phyloP scores from a whole-genome alignment of 2,888 invertebrate genomes.

The Drosophila pseudotalamancana region DNA sequence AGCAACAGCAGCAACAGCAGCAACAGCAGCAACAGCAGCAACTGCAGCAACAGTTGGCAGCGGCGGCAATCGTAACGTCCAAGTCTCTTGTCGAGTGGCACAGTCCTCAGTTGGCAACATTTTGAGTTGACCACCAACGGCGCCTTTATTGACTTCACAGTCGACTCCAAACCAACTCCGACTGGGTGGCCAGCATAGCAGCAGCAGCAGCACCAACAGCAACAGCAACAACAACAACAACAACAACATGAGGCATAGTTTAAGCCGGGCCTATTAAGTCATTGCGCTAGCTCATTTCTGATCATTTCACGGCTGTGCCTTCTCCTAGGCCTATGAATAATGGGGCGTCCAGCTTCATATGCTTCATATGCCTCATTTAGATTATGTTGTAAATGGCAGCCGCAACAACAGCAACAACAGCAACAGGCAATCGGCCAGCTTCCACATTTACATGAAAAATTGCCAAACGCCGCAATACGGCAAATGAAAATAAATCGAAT shows the following conservation, averaged over 20 bases:
- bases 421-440: conserved; percentile 31
- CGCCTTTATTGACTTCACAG: conserved; percentile 82
- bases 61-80: conserved; percentile 31
- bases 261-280: conserved; percentile 81
- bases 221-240: conserved; percentile 22
- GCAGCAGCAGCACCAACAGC: conserved; percentile 29
- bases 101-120: conserved; percentile 69
- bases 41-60: conserved; percentile 11
- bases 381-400: conserved; percentile 77
- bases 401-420: conserved; percentile 23
- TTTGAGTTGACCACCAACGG: conserved; percentile 81
- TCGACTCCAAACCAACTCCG: conserved; percentile 44
- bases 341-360: conserved; percentile 57
- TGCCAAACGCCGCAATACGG: conserved; percentile 60
- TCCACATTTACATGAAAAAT: conserved; percentile 74
- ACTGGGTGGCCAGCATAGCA: conserved; percentile 51
- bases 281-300: conserved; percentile 76
- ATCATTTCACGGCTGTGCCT: conserved; percentile 68
- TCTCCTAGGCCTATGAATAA: conserved; percentile 70
- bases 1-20: conserved; percentile 24
- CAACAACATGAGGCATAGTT: conserved; percentile 52
- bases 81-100: conserved; percentile 49
- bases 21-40: conserved; percentile 10
- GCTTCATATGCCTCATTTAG: conserved; percentile 71
- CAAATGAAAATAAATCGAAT: conserved; percentile 52